Conservation (phyloP, 2,113 vertebrate genomes). For the Phoxinus phoxinus region DNA sequence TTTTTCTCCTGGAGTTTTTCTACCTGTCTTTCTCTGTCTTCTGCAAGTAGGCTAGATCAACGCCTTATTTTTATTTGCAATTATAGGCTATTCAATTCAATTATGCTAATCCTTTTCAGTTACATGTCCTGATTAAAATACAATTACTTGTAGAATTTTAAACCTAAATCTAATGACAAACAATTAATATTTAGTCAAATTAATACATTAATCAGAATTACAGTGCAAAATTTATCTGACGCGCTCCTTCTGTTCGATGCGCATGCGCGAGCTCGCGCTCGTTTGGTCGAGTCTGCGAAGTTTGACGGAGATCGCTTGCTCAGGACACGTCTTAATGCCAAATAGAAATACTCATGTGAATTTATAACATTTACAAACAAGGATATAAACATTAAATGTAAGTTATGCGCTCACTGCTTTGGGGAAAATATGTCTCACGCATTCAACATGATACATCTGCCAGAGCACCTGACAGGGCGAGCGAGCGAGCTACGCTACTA, state of each 20-base stretch:
- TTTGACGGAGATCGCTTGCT: not conserved
- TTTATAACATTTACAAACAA: not conserved
- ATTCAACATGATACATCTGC: not conserved
- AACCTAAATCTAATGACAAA: not conserved
- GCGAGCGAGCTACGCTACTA: not conserved
- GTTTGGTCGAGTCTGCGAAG: not conserved
- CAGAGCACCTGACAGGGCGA: not conserved
- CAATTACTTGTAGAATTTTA: not conserved
- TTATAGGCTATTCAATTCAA: not conserved
- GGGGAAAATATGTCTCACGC: not conserved
- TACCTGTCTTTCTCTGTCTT: not conserved
- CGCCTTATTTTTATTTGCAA: too few species aligned
- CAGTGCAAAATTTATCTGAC: not conserved
- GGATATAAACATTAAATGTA: not conserved
- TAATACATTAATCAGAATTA: not conserved
- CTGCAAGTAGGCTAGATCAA: not conserved
- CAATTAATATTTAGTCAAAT: too few species aligned
- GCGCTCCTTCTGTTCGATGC: not conserved
- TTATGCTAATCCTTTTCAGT: not conserved
- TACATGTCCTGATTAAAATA: not conserved
- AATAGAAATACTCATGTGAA: not conserved
- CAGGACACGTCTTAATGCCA: not conserved
- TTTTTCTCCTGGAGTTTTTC: not conserved
- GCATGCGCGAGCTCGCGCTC: not conserved
- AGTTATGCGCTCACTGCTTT: not conserved